Evolutionary conservation across 1,140 invertebrate species (phyloP).

Genomic region (Trichoplusia ni): DNA sequence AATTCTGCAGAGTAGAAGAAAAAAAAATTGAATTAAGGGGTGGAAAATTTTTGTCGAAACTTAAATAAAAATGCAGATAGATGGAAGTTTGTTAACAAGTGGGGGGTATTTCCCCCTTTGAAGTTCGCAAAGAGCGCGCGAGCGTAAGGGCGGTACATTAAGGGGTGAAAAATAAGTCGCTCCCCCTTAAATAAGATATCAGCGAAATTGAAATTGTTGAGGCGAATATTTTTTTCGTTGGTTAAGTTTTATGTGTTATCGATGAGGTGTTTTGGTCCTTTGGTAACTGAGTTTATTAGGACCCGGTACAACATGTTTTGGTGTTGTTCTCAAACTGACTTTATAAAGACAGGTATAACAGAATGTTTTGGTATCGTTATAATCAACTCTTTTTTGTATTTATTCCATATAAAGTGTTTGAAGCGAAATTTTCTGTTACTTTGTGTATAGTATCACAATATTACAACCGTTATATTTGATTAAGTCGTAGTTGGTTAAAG

Average conservation of each 20-base stretch:
- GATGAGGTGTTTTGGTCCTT: too few relatives aligned
- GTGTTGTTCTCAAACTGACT: too few relatives aligned
- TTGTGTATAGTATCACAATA: too few relatives aligned
- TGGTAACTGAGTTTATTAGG: too few relatives aligned
- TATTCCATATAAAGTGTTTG: too few relatives aligned
- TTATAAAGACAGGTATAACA: too few relatives aligned
- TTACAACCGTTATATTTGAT: too few relatives aligned
- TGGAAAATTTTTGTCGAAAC: constrained; percentile 71
- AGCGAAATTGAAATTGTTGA: constrained; percentile 43
- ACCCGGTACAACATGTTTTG: too few relatives aligned
- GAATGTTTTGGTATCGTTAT: too few relatives aligned
- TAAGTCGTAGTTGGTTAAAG: too few relatives aligned
- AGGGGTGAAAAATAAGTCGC: constrained; percentile 66
- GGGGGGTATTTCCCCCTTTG: constrained; percentile 57
- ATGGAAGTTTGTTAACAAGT: constrained; percentile 75
- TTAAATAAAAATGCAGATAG: constrained; percentile 80
- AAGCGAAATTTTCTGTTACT: too few relatives aligned
- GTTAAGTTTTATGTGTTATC: background rate
- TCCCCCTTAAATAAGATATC: constrained; percentile 52
- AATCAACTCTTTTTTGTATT: too few relatives aligned
- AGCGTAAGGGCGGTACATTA: constrained; percentile 53
- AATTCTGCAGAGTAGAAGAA: constrained; percentile 58
- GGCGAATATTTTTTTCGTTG: constrained; percentile 29
- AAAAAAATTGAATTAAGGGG: constrained; percentile 75
- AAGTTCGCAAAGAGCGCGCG: constrained; percentile 51